Conservation (phyloP, 2,797 vertebrate species). For the Rhadinocentrus ornatus region DNA sequence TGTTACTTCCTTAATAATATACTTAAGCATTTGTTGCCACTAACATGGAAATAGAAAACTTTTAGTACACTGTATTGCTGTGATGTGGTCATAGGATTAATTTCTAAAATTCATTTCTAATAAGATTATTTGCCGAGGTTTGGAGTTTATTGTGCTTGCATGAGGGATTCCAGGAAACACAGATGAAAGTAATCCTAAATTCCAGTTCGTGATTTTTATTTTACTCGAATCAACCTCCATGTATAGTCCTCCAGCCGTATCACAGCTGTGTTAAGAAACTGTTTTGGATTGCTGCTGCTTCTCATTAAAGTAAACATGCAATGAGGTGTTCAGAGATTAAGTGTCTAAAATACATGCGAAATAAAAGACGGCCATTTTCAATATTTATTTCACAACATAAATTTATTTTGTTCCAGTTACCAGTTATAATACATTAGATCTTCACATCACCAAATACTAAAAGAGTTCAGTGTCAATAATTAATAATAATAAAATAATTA, state of each 20-base stretch:
- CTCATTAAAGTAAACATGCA: not conserved
- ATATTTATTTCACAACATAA: not conserved
- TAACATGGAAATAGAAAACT: not conserved
- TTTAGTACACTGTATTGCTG: not conserved
- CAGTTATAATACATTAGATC: not conserved
- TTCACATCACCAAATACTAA: not conserved
- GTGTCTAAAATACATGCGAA: not conserved
- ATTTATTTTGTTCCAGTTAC: not conserved
- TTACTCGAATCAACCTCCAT: constrained; percentile 1
- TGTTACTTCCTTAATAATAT: constrained; percentile 32
- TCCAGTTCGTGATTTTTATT: constrained; percentile 5
- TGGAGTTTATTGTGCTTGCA: constrained; percentile 14
- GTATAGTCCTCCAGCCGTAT: not conserved
- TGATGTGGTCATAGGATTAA: constrained; percentile 8
- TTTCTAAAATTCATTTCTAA: constrained; percentile 8
- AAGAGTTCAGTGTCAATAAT: not conserved
- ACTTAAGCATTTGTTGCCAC: constrained; percentile 13
- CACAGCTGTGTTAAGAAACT: constrained; percentile 5
- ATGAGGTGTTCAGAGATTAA: not conserved
- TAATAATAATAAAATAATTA: too few species aligned
- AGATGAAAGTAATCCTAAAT: constrained; percentile 16
- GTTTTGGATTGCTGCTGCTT: not conserved
- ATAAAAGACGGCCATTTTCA: not conserved
- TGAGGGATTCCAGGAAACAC: constrained; percentile 13
- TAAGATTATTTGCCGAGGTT: constrained; percentile 5